Base-by-base conservation (phyloP, 2,797 vertebrate species). In the Coreius guichenoti region DNA sequence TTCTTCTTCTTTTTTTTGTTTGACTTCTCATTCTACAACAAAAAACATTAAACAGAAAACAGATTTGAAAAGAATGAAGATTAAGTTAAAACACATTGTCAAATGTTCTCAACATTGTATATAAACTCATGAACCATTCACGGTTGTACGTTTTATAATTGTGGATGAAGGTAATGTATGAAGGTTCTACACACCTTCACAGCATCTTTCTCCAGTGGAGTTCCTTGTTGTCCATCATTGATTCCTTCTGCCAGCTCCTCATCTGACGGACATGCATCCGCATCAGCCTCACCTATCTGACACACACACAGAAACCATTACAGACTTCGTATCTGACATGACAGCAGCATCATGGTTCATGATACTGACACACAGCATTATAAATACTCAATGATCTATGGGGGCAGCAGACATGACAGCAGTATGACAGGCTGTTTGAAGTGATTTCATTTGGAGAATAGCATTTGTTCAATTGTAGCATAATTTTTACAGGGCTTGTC, bases 1-100 rank as follows among this genome's bases (percentile, higher is more conserved):
- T 96, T 99, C 92, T 95, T 98, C 92, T 97, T 99, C 89, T 98
- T 99, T 94, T 97, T 99, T 88, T 93, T 95, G 93, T 88, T 91
- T 93, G 43, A 87, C 75, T 82, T 79, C 77, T 51, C 91, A 86
- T 58, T 45, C 97, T 98, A 43, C 19, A 23, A 43, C 51, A 54
- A 70, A 43, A 8, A 8, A 39, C 8, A 54, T 14, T 76, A 83
- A 47, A 77, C 87, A 89, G 86, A 75, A 86, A 90, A 78, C 92
- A 63, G 0, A 68, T 33, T 3, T 82, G 8, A 45, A 45, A 47
- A 68, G 14, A 68, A 36, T 51, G 12, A 33, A 54, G 6, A 51
- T 31, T 3, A 17, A 47, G 21, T 33, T 39, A n/a, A n/a, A 65
- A 65, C 14, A 13, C 3, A 75, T 12, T 45, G 43, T 36, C 1